These are phyloP conservation scores for Enoplosus armatus DNA, from an alignment of 2,797 vertebrate species.

Conservation along the genomic window DNA sequence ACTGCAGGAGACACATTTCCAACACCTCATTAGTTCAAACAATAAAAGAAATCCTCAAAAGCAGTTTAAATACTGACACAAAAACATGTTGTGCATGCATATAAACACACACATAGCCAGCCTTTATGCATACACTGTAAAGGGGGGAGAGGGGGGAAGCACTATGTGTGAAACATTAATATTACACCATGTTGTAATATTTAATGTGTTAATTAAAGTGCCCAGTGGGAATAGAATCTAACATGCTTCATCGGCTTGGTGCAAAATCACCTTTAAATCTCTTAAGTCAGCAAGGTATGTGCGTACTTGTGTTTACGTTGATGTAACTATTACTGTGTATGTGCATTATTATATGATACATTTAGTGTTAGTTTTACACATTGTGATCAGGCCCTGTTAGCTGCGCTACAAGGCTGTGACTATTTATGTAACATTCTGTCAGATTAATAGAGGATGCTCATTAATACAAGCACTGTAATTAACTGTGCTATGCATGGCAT, in stretches of 20 bases:
- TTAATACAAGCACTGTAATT: slow-evolving; percentile 62
- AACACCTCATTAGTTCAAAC: slow-evolving; percentile 32
- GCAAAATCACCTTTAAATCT: slow-evolving; percentile 62
- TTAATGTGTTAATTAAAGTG: slow-evolving; percentile 76
- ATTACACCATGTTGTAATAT: slow-evolving; percentile 65
- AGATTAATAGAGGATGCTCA: slow-evolving; percentile 58
- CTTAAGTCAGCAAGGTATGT: slow-evolving; percentile 32
- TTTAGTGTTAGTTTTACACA: slow-evolving; percentile 46
- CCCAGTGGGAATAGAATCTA: slow-evolving; percentile 46
- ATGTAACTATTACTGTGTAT: slow-evolving; percentile 1
- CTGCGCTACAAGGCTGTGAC: slow-evolving; percentile 43
- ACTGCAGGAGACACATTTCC: slow-evolving; percentile 15
- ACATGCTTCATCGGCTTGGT: slow-evolving; percentile 54
- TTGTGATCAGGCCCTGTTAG: slow-evolving; percentile 49
- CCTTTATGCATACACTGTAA: background rate
- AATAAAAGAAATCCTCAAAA: slow-evolving; percentile 36
- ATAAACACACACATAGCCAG: background rate
- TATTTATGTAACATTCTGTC: slow-evolving; percentile 59
- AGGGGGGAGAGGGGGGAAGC: background rate
- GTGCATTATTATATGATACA: slow-evolving; percentile 37
- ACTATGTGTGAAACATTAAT: slow-evolving; percentile 45
- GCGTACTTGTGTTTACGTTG: background rate
- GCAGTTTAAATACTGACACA: background rate
- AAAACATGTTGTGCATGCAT: background rate
- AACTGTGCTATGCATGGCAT: slow-evolving; percentile 46